Evolutionary conservation across 1,140 invertebrate species (phyloP).

Genomic region (Zeugodacus cucurbitae): DNA sequence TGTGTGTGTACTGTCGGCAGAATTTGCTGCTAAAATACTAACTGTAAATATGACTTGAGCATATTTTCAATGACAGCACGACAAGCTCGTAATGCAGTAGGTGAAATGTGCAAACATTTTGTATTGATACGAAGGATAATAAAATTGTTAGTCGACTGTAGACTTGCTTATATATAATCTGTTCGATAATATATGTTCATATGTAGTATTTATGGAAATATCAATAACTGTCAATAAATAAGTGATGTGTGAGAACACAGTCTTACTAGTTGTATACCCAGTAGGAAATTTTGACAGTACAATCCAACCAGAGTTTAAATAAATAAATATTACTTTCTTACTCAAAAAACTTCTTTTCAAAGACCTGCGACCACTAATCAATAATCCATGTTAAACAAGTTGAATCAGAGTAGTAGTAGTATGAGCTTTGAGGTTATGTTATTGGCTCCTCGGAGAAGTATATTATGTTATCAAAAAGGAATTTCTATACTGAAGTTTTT

Average conservation of each 20-base stretch:
- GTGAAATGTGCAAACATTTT: slow-evolving; percentile 17
- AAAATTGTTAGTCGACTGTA: background rate
- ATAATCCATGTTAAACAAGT: no score
- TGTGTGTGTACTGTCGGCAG: background rate
- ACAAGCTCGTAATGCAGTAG: background rate
- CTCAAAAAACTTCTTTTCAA: no score
- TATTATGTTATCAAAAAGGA: no score
- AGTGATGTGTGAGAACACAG: background rate
- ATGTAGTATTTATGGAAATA: background rate
- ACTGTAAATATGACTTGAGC: slow-evolving; percentile 16
- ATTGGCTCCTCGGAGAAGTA: no score
- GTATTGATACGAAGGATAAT: background rate
- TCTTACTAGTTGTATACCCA: background rate
- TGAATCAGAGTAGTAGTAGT: no score
- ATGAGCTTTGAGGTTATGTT: no score
- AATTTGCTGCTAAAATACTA: background rate
- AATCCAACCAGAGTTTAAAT: no score
- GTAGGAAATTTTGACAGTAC: background rate
- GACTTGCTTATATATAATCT: background rate
- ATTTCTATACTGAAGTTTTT: no score
- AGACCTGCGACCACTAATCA: no score
- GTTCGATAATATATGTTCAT: background rate
- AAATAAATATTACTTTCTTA: no score
- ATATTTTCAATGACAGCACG: slow-evolving; percentile 26
- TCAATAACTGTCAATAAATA: slow-evolving; percentile 5